These are phyloP conservation scores for Leucopsar rothschildi DNA, from an alignment of 2,113 vertebrate genomes.

Conservation along the genomic window DNA sequence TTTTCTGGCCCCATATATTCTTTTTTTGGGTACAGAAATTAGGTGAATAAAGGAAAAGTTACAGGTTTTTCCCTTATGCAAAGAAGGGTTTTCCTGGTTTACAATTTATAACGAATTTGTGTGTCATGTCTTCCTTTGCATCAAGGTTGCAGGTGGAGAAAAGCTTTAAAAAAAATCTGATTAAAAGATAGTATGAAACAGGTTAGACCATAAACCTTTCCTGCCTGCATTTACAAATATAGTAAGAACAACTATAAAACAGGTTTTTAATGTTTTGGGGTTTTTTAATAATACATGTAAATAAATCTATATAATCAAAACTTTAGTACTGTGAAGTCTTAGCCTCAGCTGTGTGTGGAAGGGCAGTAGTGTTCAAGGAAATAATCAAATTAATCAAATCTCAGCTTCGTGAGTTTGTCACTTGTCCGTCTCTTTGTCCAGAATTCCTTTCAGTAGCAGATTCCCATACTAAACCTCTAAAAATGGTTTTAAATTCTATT, in stretches of 20 bases:
- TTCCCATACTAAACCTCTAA: background rate
- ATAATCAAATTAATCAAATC: background rate
- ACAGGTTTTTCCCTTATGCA: background rate
- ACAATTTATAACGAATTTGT: background rate
- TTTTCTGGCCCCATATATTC: background rate
- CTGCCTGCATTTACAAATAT: background rate
- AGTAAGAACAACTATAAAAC: background rate
- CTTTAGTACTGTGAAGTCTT: background rate
- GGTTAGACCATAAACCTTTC: background rate
- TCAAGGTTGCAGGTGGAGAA: background rate
- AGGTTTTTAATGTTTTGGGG: background rate
- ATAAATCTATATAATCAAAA: background rate
- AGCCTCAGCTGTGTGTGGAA: background rate
- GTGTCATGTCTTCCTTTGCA: background rate
- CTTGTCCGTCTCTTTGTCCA: background rate
- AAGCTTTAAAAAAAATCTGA: background rate
- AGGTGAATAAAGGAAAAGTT: background rate
- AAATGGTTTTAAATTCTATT: background rate
- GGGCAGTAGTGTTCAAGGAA: background rate
- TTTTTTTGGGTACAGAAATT: background rate
- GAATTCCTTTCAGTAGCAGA: background rate
- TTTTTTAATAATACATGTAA: background rate
- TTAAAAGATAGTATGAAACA: background rate
- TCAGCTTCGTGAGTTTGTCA: background rate
- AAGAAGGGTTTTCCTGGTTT: background rate